Conservation (phyloP, 2,113 vertebrate genomes). For the Paramormyrops kingsleyae region DNA sequence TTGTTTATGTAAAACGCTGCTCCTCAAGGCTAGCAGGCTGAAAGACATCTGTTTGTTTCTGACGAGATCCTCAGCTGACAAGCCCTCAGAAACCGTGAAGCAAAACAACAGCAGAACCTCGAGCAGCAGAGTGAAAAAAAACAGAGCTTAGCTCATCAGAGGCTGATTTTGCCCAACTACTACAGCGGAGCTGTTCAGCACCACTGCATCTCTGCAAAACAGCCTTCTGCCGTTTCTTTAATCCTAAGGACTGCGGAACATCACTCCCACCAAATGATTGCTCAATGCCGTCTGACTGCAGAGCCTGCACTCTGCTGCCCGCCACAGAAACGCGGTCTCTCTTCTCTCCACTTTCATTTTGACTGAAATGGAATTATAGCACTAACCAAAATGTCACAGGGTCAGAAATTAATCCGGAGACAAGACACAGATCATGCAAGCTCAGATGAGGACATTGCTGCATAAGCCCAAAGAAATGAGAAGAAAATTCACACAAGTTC, state of each 20-base stretch:
- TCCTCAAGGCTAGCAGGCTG: neutral
- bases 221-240: neutral
- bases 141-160: neutral
- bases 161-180: neutral
- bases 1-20: slow-evolving; percentile 20
- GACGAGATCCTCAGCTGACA: slow-evolving; percentile 4
- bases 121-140: neutral
- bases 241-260: neutral
- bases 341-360: neutral
- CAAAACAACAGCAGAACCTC: neutral
- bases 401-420: neutral
- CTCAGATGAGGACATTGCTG: neutral
- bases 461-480: neutral
- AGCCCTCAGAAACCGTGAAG: neutral
- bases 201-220: neutral
- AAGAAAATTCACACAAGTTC: neutral
- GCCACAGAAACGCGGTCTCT: neutral
- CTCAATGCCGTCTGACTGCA: neutral
- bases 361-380: neutral
- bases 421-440: neutral
- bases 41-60: slow-evolving; percentile 31
- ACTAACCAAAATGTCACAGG: neutral
- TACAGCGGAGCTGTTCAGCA: neutral
- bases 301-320: neutral
- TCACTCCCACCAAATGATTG: neutral